Conservation (phyloP, 2,113 vertebrate species). For the Otolemur garnettii region DNA sequence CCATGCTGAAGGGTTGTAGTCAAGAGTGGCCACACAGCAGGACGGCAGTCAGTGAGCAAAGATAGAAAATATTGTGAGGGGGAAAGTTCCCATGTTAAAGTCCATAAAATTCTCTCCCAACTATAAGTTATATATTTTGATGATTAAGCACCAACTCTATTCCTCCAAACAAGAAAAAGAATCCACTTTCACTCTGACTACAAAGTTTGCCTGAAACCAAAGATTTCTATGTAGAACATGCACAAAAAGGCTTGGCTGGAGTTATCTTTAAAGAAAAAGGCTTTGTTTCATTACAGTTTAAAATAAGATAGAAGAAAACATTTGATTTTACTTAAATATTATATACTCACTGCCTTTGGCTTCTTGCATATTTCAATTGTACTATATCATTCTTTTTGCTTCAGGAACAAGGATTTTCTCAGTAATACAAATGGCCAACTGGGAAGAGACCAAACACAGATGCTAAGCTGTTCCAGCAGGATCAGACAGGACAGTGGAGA, state of each 20-base stretch:
- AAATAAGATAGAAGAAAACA: slow-evolving; percentile 13
- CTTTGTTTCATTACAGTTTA: not conserved
- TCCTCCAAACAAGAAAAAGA: not conserved
- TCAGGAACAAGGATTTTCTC: not conserved
- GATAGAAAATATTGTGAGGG: not conserved
- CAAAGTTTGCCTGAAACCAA: slow-evolving; percentile 24
- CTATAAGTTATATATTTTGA: slow-evolving; percentile 4
- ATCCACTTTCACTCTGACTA: slow-evolving; percentile 41
- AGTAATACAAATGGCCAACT: not conserved
- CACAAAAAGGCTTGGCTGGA: not conserved
- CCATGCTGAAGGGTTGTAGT: not conserved
- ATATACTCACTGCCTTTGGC: not conserved
- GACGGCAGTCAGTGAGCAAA: not conserved
- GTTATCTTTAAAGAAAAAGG: not conserved
- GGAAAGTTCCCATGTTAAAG: not conserved
- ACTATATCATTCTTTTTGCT: not conserved
- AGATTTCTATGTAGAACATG: not conserved
- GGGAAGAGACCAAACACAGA: not conserved
- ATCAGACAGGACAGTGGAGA: not conserved
- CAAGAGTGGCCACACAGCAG: not conserved
- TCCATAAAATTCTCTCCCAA: not conserved
- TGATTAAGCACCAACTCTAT: not conserved
- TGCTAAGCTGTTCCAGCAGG: fast-evolving
- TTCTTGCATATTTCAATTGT: not conserved
- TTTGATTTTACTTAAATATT: not conserved